Percentiles rank a stretch among this genome's conserved stretches.
These are phyloP conservation scores for Oxyura jamaicensis DNA, from an alignment of 2,113 vertebrate genomes.

Conservation along the genomic window DNA sequence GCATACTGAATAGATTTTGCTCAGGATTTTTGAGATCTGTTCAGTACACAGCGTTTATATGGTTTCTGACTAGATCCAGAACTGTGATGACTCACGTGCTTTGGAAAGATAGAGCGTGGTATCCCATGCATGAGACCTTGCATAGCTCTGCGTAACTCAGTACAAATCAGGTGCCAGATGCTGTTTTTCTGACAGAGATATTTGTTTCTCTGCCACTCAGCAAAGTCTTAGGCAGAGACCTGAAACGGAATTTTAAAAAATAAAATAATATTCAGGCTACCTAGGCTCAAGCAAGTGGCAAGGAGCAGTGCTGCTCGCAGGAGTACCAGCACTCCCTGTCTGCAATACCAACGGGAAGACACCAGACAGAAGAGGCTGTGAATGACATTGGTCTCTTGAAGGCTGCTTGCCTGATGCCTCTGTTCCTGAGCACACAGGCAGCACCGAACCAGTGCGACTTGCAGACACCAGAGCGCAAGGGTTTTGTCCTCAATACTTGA, in stretches of 20 bases:
- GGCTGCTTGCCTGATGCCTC: not conserved
- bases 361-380: not conserved
- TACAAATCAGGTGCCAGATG: not conserved
- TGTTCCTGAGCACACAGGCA: fast-evolving
- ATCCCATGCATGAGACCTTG: not conserved
- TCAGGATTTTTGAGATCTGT: not conserved
- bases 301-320: not conserved
- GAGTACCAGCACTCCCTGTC: not conserved
- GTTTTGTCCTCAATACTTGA: not conserved
- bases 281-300: not conserved
- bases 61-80: not conserved
- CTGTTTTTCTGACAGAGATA: not conserved
- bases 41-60: not conserved
- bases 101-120: not conserved
- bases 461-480: not conserved
- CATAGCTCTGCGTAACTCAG: not conserved
- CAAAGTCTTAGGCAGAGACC: not conserved
- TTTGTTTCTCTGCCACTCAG: not conserved
- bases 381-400: not conserved
- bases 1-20: too few species aligned
- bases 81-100: not conserved
- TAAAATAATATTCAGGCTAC: not conserved
- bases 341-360: not conserved
- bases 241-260: not conserved
- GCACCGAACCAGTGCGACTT: not conserved